Percentiles rank a stretch among this genome's conserved stretches.
Conservation (phyloP, 2,888 invertebrate genomes). For the Gastracanthus pulcherrimus region DNA sequence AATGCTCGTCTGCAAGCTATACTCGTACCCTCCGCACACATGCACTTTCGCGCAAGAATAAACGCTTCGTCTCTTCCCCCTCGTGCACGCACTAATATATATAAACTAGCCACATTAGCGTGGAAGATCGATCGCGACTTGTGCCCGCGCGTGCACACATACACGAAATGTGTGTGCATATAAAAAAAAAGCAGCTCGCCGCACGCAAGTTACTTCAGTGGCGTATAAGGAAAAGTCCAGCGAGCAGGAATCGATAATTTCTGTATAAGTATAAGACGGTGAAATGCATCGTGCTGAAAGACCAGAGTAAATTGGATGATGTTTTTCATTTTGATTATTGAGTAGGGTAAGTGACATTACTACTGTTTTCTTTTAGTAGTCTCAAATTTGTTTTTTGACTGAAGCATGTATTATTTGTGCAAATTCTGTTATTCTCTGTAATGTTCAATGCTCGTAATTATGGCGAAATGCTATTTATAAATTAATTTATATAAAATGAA, state of each 20-base stretch:
- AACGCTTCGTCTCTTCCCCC: neutral
- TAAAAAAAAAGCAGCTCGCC: constrained; percentile 4
- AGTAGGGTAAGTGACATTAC: too few species aligned
- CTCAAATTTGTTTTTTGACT: too few species aligned
- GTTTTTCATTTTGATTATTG: neutral
- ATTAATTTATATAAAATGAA: too few species aligned
- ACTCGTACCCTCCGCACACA: neutral
- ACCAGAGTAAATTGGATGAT: neutral
- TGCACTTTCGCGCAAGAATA: neutral
- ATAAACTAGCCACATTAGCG: constrained; percentile 8
- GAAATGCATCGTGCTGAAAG: neutral
- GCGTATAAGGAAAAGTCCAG: neutral
- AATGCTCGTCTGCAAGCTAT: constrained; percentile 4
- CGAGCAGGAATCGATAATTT: constrained; percentile 19
- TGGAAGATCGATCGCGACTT: constrained; percentile 25
- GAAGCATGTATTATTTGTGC: too few species aligned
- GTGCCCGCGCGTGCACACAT: neutral
- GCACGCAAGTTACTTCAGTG: neutral
- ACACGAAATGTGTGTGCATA: neutral
- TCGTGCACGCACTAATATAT: neutral
- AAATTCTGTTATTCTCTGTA: too few species aligned
- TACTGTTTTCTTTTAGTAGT: too few species aligned
- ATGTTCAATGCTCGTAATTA: too few species aligned
- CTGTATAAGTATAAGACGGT: neutral
- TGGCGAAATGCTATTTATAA: too few species aligned